Evolutionary conservation across 2,888 invertebrate genomes (phyloP), one percentile per base, ranked within the genome.

Genomic region (Acheta domesticus): DNA sequence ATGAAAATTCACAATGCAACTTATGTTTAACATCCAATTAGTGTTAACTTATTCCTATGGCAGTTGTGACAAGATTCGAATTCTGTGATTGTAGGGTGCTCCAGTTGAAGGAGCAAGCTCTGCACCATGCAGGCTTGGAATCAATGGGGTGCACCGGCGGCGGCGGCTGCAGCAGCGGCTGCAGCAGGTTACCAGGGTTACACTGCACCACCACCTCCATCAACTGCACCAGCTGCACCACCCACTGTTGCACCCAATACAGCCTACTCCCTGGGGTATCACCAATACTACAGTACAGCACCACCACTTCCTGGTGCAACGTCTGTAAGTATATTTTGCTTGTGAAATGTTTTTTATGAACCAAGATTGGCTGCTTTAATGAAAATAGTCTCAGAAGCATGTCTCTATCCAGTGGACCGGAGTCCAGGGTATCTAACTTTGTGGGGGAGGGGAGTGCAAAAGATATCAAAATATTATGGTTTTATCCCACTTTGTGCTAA

Each of bases 121-220:
- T 76, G 21, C 20, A 76, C 48, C 21, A 82, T 82, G 82, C 82
- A 82, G 77, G 79, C 82, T 23, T 82, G 82, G 82, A 81, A 81
- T 74, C 81, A 81, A 74, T 82, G 82, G 82, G 77, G 79, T 20
- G 73, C 77, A 48, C 76, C 80, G 36, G 79, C 77, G 21, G 75
- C 75, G 16, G 77, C 49, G 14, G 75, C 74, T 5, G 74, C 49
- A 74, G 79, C 79, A 21, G 79, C 81, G 19, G 80, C 80, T 23
- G 79, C 80, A 11, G 79, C 80, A 11, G 77, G 78, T 16, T 80
- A 79, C 62, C 75, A 74, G 16, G 36, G 48, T 3, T 19, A 50
- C n/a, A 48, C 74, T 19, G 36, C 75, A 14, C 74, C 78, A 8
- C 77, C 74, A 11, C 16, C 78, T 12, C 62, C 77, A 2, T 76